Conservation (phyloP, 2,888 invertebrate genomes). For the Leptinotarsa haldemani region DNA sequence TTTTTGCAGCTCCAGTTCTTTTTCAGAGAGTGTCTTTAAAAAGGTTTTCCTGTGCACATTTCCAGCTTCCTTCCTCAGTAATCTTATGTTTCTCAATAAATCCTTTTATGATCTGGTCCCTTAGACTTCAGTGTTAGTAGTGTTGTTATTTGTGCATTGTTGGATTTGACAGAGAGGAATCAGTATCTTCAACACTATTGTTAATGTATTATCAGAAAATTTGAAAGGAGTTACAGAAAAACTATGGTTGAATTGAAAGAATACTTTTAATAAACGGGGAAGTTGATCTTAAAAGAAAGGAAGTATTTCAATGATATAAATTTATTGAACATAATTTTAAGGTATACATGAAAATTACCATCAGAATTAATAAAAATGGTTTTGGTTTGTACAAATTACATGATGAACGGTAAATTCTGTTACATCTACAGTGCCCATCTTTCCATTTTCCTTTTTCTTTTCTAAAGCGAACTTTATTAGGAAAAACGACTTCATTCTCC, state of each 20-base stretch:
- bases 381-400: background rate
- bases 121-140: conserved; percentile 46
- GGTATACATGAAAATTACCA: background rate
- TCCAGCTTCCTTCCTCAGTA: too few species aligned
- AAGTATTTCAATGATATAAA: background rate
- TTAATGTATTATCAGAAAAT: conserved; percentile 59
- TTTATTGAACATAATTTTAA: conserved; percentile 3
- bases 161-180: conserved; percentile 55
- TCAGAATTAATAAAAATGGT: background rate
- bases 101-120: too few species aligned
- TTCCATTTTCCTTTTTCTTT: conserved; percentile 39
- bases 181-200: conserved; percentile 56
- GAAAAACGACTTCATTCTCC: conserved; percentile 15
- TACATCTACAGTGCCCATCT: conserved; percentile 41
- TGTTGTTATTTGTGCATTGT: conserved; percentile 52
- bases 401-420: conserved; percentile 26
- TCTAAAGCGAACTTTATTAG: conserved; percentile 24
- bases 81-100: too few species aligned
- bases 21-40: too few species aligned
- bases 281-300: background rate
- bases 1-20: too few species aligned
- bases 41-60: too few species aligned
- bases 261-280: conserved; percentile 41
- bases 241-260: conserved; percentile 61
- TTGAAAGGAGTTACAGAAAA: conserved; percentile 54